Evolutionary conservation across 1,140 invertebrate species (phyloP).

Genomic region (Amyelois transitella): DNA sequence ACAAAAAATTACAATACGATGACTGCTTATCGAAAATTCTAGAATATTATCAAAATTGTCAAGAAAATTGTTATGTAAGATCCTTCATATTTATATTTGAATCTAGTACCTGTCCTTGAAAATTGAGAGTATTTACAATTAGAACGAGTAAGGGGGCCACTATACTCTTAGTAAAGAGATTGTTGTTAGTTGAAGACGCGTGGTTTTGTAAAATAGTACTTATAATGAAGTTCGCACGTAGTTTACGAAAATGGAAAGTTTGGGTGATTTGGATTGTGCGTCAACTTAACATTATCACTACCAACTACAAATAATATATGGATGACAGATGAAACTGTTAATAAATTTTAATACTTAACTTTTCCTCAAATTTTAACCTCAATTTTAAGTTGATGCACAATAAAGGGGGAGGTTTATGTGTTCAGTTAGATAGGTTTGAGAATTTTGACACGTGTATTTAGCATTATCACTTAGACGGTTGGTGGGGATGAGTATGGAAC

Average conservation of each 20-base stretch:
- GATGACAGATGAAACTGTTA: no score
- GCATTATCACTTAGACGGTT: not conserved
- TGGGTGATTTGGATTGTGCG: not conserved
- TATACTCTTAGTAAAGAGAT: not conserved
- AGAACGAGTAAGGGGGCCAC: not conserved
- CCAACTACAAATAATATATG: no score
- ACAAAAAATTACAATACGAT: no score
- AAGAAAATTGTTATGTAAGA: not conserved
- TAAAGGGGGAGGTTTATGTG: not conserved
- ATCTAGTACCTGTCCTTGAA: not conserved
- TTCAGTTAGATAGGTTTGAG: constrained; percentile 5
- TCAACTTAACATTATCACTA: not conserved
- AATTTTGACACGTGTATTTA: not conserved
- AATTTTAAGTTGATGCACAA: not conserved
- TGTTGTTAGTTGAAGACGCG: not conserved
- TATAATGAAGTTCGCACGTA: not conserved
- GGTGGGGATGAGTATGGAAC: not conserved
- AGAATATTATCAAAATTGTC: not conserved
- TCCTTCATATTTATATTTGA: not conserved
- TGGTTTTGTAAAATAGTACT: not conserved
- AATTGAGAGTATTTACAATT: not conserved
- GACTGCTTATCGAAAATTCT: no score
- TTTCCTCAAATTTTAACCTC: no score
- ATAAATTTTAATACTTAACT: no score
- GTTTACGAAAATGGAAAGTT: not conserved